Base-by-base conservation (phyloP, 2,113 vertebrate genomes). In the Cavia aperea region DNA sequence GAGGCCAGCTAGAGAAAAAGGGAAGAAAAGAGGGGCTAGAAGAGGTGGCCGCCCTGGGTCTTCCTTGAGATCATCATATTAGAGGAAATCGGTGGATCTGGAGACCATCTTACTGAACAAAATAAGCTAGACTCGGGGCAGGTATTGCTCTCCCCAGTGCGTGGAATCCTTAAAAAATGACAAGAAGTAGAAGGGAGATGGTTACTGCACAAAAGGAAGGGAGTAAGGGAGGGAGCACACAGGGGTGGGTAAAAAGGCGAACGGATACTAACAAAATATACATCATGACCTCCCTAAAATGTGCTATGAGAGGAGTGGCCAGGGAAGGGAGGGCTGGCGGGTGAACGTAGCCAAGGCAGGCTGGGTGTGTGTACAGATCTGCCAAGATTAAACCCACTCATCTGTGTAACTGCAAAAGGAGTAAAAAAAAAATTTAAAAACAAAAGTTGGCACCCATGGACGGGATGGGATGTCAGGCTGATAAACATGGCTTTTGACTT, bases 11-110 rank as follows among this genome's bases (percentile, higher is more conserved):
- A n/a, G 10, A 23, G 3, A 24, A n/a, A 43, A 1, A 43, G 39
- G 23, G 10, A 2, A 51, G 23, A 46, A 39, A 49, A 81, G 4
- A 81, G n/a, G 12, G 36, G 36, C 8, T 15, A 18, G 23, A 24
- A 36, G 36, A 31, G 5, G 36, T 3, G 31, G 16, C 1, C 7
- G 39, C 29, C 9, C 33, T 4, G 31, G 14, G 16, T 26, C 6
- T 46, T 75, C 72, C 72, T 46, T 29, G 43, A 29, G 24, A 75
- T 3, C 29, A 8, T 29, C 43, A 31, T 15, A 49, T 75, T 24
- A 4, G 13, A 75, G 24, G 46, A 75, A 49, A 29, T 26, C 15
- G 43, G 23, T 75, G 73, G 24, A 49, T 29, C 72, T 75, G 24
- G 43, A 75, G 73, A 75, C 24, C 43, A 75, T 15, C 24, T 8